These are phyloP conservation scores for Puffinus mauretanicus DNA, from an alignment of 2,113 vertebrate genomes.

Conservation along the genomic window DNA sequence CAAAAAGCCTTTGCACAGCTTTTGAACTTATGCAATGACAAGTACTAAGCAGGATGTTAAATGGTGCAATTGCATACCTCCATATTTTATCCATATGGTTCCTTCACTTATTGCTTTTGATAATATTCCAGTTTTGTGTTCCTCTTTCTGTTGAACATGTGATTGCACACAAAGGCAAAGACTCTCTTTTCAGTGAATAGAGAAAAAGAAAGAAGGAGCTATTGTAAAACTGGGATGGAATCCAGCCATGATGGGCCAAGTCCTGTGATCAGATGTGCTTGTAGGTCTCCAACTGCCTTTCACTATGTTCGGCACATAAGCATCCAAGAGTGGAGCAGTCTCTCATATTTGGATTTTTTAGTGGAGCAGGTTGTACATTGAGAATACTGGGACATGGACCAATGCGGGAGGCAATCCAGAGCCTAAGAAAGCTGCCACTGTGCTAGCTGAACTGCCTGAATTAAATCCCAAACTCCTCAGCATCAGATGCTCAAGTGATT, in stretches of 20 bases:
- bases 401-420: constrained; percentile 8
- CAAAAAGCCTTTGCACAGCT: not conserved
- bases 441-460: constrained; percentile 16
- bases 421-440: constrained; percentile 23
- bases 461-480: not conserved
- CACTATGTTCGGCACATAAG: not conserved
- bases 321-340: not conserved
- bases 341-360: constrained; percentile 3
- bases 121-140: not conserved
- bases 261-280: constrained; percentile 23
- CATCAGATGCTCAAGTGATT: not conserved
- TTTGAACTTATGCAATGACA: not conserved
- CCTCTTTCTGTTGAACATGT: not conserved
- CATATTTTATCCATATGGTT: not conserved
- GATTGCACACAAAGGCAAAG: not conserved
- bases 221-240: constrained; percentile 17
- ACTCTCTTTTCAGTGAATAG: not conserved
- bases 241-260: not conserved
- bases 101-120: not conserved
- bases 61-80: not conserved
- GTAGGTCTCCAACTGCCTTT: constrained; percentile 31
- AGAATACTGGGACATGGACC: constrained; percentile 30
- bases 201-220: not conserved
- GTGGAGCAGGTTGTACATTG: constrained; percentile 14
- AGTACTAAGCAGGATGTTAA: not conserved